phyloP scores from a whole-genome alignment of 2,888 invertebrate species.

The Enchytraeus crypticus region DNA sequence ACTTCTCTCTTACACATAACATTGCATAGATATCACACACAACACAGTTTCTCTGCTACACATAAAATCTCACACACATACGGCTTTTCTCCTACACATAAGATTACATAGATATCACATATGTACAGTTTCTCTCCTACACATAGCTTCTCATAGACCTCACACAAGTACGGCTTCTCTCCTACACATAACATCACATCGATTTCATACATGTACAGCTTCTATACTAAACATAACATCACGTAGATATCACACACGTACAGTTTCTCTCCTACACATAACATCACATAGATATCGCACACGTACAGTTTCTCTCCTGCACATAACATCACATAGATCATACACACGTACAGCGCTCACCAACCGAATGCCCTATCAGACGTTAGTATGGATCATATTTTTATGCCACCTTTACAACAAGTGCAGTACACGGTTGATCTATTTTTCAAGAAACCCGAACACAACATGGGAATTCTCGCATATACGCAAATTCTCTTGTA shows the following conservation, averaged over 20 bases:
- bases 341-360: slow-evolving; percentile 55
- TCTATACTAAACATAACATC: background rate
- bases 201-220: background rate
- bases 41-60: too few species aligned
- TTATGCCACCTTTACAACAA: too few species aligned
- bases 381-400: too few species aligned
- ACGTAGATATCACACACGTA: background rate
- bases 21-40: too few species aligned
- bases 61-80: slow-evolving; percentile 56
- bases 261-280: background rate
- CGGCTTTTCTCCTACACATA: slow-evolving; percentile 91
- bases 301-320: too few species aligned
- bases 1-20: too few species aligned
- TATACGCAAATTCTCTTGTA: too few species aligned
- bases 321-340: slow-evolving; percentile 57
- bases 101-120: slow-evolving; percentile 90
- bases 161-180: slow-evolving; percentile 54
- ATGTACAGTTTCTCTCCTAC: slow-evolving; percentile 51
- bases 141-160: slow-evolving; percentile 63
- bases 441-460: too few species aligned
- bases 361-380: too few species aligned
- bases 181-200: slow-evolving; percentile 26
- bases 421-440: too few species aligned
- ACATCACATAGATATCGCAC: too few species aligned
- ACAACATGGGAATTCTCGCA: too few species aligned